These are phyloP conservation scores for Ophion ventricosus DNA, from an alignment of 2,888 invertebrate species.

Conservation along the genomic window DNA sequence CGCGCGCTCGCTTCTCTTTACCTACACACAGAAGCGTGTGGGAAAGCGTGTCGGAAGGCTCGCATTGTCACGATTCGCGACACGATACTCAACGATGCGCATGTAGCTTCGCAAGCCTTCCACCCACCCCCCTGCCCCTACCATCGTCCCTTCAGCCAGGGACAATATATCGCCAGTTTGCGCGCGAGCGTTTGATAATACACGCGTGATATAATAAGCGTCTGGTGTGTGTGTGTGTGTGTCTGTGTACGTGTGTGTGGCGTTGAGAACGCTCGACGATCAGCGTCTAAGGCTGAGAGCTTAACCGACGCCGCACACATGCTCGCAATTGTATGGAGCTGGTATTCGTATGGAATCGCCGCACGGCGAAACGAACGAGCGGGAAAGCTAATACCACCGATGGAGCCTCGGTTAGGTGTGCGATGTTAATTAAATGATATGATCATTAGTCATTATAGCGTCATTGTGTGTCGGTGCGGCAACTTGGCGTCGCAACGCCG, in stretches of 20 bases:
- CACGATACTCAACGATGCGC: not conserved
- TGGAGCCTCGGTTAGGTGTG: slow-evolving; percentile 80
- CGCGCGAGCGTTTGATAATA: slow-evolving; percentile 70
- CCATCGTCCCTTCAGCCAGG: not conserved
- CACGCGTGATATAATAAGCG: slow-evolving; percentile 80
- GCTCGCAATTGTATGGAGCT: not conserved
- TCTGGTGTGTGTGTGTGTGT: no score
- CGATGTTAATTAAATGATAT: slow-evolving; percentile 83
- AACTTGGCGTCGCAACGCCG: slow-evolving; percentile 71
- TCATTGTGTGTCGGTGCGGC: slow-evolving; percentile 79
- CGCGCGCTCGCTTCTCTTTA: not conserved
- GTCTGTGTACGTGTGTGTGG: not conserved
- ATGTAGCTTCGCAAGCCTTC: not conserved
- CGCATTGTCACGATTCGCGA: not conserved
- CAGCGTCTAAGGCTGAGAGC: slow-evolving; percentile 55
- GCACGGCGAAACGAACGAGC: slow-evolving; percentile 45
- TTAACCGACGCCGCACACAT: slow-evolving; percentile 15
- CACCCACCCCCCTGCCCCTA: not conserved
- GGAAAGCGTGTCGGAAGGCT: slow-evolving; percentile 22
- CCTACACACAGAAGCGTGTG: not conserved
- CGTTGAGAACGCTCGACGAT: slow-evolving; percentile 53
- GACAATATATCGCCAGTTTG: slow-evolving; percentile 58
- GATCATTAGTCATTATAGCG: slow-evolving; percentile 83
- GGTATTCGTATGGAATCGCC: slow-evolving; percentile 4
- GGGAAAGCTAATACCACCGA: slow-evolving; percentile 69